A percentile compares a stretch with the other conserved stretches of the same genome.
phyloP scores from a whole-genome alignment of 2,113 vertebrate genomes.

The Antigone vipio region DNA sequence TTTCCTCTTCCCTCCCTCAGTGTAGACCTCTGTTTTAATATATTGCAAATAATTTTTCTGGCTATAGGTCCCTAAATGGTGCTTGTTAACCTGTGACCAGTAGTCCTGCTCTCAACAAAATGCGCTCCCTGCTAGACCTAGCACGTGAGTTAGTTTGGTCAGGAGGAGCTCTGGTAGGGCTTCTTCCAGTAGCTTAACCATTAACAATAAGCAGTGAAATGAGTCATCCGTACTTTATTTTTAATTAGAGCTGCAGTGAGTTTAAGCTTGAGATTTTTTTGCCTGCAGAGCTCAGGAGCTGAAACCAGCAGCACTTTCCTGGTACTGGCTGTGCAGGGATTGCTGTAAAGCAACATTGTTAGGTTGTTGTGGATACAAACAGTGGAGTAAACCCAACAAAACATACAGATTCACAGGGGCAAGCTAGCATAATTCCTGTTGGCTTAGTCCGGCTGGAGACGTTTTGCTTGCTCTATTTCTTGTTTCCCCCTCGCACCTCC shows the following conservation, averaged over 20 bases:
- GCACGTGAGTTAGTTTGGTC: background rate
- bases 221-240: slow-evolving; percentile 47
- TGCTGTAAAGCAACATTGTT: background rate
- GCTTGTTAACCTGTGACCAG: background rate
- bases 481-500: background rate
- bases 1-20: background rate
- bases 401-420: background rate
- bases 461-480: background rate
- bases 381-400: background rate
- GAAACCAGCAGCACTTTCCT: background rate
- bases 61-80: background rate
- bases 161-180: background rate
- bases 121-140: background rate
- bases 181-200: slow-evolving; percentile 52
- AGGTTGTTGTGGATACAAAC: slow-evolving; percentile 1
- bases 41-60: background rate
- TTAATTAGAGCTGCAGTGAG: slow-evolving; percentile 41
- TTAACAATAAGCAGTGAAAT: slow-evolving; percentile 35
- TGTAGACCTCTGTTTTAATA: background rate
- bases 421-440: background rate
- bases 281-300: slow-evolving; percentile 11
- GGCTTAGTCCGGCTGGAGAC: background rate
- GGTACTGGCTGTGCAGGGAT: background rate
- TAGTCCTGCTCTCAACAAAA: background rate
- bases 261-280: slow-evolving; percentile 14